phyloP scores from a whole-genome alignment of 2,888 invertebrate genomes.

The Sympetrum striolatum region DNA sequence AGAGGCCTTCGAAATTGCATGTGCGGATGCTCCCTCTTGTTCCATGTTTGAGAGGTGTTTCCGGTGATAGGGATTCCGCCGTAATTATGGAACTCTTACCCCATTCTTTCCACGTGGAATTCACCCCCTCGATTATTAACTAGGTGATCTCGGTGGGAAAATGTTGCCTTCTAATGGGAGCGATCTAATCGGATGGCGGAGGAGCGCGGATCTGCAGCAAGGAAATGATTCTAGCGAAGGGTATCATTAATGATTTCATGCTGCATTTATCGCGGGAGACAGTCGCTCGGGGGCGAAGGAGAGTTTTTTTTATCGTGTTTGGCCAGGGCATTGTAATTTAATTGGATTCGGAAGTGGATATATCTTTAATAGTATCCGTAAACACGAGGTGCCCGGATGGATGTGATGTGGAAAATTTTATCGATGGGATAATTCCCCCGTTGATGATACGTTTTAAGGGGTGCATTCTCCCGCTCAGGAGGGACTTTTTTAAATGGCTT shows the following conservation, averaged over 20 bases:
- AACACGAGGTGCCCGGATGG: background rate
- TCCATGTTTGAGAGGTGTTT: background rate
- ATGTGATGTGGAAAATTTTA: background rate
- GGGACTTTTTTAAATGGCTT: too few species aligned
- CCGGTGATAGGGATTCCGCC: background rate
- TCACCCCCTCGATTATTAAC: background rate
- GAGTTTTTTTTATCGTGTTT: background rate
- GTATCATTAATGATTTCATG: background rate
- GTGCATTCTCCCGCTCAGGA: too few species aligned
- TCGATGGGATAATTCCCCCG: background rate
- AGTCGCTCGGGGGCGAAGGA: background rate
- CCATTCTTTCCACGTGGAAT: background rate
- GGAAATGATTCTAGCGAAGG: background rate
- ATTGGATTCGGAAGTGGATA: background rate
- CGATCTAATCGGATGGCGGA: background rate
- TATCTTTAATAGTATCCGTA: background rate
- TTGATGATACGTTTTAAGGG: too few species aligned
- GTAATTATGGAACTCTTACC: background rate
- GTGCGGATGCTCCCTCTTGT: background rate
- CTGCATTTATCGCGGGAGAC: background rate
- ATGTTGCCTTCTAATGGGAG: background rate
- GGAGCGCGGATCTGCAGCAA: background rate
- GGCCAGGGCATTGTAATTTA: background rate
- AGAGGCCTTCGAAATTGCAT: background rate
- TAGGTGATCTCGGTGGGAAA: slow-evolving; percentile 6